Percentiles rank a stretch among this genome's conserved stretches.
Evolutionary conservation across 2,113 vertebrate species (phyloP).

Genomic region (Centrocercus urophasianus): DNA sequence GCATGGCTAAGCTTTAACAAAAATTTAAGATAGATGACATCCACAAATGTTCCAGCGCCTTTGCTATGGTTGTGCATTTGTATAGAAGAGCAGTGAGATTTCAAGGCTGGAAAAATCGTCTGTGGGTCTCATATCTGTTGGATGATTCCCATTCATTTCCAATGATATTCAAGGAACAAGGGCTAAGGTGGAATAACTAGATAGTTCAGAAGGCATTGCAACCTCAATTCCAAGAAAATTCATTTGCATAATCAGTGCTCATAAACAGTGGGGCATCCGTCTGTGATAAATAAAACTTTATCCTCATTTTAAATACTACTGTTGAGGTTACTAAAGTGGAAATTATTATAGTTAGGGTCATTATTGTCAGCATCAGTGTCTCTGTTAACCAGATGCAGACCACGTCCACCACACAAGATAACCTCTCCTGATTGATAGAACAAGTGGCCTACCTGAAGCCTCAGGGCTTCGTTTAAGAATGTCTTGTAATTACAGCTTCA

Average conservation of each 20-base stretch:
- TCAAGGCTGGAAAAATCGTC: neutral
- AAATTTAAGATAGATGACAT: neutral
- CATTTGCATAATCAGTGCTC: neutral
- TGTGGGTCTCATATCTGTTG: neutral
- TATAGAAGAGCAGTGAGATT: neutral
- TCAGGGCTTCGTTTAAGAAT: neutral
- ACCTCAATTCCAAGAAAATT: neutral
- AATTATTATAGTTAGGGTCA: neutral
- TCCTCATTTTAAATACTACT: neutral
- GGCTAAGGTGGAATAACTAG: neutral
- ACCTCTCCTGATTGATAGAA: neutral
- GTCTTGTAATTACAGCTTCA: neutral
- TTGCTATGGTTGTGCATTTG: neutral
- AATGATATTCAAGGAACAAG: neutral
- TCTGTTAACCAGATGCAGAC: neutral
- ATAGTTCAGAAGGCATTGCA: neutral
- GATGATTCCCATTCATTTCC: neutral
- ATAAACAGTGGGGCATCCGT: accelerated
- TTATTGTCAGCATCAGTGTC: neutral
- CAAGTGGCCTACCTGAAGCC: neutral
- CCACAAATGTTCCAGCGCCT: neutral
- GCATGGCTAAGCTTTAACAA: neutral
- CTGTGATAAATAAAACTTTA: neutral
- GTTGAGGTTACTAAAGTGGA: neutral
- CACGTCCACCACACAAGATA: neutral